Conservation (phyloP, 2,888 invertebrate species). For the Morinoia aosen region DNA sequence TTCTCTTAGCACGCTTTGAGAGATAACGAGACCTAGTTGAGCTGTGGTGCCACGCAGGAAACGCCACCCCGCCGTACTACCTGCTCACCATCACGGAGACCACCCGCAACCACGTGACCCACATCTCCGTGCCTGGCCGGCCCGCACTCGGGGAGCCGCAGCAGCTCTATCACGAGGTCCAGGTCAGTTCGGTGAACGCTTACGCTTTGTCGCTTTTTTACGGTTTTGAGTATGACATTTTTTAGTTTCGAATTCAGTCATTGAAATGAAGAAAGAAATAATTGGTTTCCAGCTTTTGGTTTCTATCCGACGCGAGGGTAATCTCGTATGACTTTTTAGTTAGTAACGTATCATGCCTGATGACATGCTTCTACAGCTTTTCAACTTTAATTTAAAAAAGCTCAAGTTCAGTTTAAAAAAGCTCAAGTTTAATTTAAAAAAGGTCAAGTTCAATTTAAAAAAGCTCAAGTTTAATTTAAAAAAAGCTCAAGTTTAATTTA, state of each 20-base stretch:
- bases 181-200: neutral
- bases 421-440: no score
- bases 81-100: slow-evolving; percentile 59
- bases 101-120: slow-evolving; percentile 52
- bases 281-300: no score
- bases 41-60: slow-evolving; percentile 27
- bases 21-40: neutral
- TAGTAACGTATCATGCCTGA: no score
- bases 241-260: neutral
- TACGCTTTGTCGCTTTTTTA: neutral
- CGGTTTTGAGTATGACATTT: neutral
- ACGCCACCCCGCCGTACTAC: neutral
- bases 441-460: no score
- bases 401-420: no score
- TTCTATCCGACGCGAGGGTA: no score
- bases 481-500: no score
- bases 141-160: slow-evolving; percentile 23
- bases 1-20: neutral
- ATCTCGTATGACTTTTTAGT: no score
- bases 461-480: no score
- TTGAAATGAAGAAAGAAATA: neutral
- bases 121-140: slow-evolving; percentile 37
- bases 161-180: slow-evolving; percentile 29
- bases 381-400: no score
- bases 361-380: no score